Percentiles rank a stretch among this genome's conserved stretches.
Evolutionary conservation across 2,113 vertebrate species (phyloP).

Genomic region (Eulacestoma nigropectus): DNA sequence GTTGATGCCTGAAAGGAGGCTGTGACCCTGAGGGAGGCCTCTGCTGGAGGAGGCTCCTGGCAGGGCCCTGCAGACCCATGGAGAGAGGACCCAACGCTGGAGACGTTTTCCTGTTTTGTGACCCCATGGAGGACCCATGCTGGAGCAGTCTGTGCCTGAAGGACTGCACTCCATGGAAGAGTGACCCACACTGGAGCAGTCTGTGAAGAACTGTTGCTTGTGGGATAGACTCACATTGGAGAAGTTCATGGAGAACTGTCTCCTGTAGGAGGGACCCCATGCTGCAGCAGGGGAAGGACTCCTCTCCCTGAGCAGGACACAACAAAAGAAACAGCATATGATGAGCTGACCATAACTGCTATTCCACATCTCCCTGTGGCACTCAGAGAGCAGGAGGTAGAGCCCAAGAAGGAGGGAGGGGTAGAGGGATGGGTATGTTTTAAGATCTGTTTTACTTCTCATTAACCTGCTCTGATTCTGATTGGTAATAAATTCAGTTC

Average conservation of each 20-base stretch:
- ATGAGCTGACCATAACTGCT: background rate
- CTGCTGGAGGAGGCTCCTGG: background rate
- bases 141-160: background rate
- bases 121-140: no score
- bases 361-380: background rate
- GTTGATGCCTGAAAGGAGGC: background rate
- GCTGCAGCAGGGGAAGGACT: fast-evolving
- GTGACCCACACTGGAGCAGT: background rate
- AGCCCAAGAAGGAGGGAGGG: background rate
- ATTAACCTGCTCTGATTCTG: background rate
- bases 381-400: background rate
- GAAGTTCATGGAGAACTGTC: background rate
- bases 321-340: background rate
- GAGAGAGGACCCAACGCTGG: background rate
- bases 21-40: no score
- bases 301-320: background rate
- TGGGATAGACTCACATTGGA: background rate
- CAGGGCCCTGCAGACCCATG: background rate
- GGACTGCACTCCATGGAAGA: background rate
- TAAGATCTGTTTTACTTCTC: background rate
- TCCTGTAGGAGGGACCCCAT: background rate
- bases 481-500: background rate
- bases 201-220: background rate
- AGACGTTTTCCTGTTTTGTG: background rate
- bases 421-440: background rate